These are phyloP conservation scores for Parasteatoda lunata DNA, from an alignment of 2,888 invertebrate genomes.

Conservation along the genomic window DNA sequence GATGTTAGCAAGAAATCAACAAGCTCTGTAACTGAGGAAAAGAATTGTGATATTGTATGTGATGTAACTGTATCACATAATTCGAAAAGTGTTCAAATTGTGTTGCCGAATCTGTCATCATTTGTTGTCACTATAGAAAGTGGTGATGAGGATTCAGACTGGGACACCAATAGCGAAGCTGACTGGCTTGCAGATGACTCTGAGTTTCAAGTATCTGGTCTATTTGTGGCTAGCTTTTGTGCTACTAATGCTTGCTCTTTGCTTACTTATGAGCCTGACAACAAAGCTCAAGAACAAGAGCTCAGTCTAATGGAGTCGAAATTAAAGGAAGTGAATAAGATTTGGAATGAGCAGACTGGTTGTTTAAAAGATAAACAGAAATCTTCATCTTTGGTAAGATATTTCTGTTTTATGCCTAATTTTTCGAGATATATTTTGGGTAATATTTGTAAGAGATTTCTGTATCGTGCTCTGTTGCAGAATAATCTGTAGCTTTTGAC, in stretches of 20 bases:
- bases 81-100: conserved; percentile 7
- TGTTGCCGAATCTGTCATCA: conserved; percentile 26
- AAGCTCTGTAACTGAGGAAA: neutral
- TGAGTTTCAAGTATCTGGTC: conserved; percentile 33
- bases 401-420: neutral
- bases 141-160: conserved; percentile 46
- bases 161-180: conserved; percentile 37
- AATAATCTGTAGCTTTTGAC: too few species aligned
- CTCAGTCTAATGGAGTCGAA: neutral
- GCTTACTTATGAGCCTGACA: neutral
- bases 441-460: too few species aligned
- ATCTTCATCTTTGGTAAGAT: conserved; percentile 29
- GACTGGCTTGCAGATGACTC: conserved; percentile 32
- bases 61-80: conserved; percentile 12
- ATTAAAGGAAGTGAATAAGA: conserved; percentile 20
- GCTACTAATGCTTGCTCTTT: neutral
- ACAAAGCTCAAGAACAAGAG: too few species aligned
- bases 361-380: conserved; percentile 15
- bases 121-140: conserved; percentile 30
- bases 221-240: conserved; percentile 21
- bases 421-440: neutral
- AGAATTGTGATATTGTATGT: conserved; percentile 29
- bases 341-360: conserved; percentile 29
- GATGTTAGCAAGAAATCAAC: neutral
- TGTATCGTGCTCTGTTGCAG: too few species aligned